Conservation (phyloP, 2,113 vertebrate species). For the Mionectes macconnelli region DNA sequence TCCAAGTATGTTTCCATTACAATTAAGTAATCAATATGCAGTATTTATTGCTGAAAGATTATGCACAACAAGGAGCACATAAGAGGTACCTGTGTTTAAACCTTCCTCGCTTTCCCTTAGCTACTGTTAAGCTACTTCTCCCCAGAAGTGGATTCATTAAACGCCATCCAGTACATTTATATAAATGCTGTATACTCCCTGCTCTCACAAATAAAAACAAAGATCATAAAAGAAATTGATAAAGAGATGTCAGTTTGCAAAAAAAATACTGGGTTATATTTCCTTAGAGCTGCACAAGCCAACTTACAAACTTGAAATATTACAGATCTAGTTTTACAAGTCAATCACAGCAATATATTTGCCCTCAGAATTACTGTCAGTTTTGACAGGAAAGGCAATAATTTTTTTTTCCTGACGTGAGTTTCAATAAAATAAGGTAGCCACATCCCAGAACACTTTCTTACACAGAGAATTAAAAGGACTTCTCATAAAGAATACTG, state of each 20-base stretch:
- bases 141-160: background rate
- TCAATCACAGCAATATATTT: conserved; percentile 57
- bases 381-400: conserved; percentile 43
- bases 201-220: conserved; percentile 31
- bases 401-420: conserved; percentile 24
- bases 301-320: conserved; percentile 49
- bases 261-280: conserved; percentile 6
- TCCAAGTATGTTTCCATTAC: conserved; percentile 58
- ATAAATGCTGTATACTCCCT: background rate
- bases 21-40: conserved; percentile 76
- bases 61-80: conserved; percentile 29
- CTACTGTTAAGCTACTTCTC: conserved; percentile 22
- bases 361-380: conserved; percentile 51
- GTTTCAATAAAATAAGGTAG: conserved; percentile 56
- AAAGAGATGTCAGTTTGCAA: conserved; percentile 32
- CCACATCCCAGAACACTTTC: conserved; percentile 33
- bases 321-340: conserved; percentile 53
- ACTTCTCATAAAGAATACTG: conserved; percentile 25
- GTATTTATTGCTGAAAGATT: conserved; percentile 63
- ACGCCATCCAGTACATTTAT: background rate
- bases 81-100: background rate
- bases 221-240: conserved; percentile 32
- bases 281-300: conserved; percentile 3
- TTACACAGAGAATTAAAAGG: conserved; percentile 49
- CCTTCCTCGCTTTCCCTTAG: conserved; percentile 7